Evolutionary conservation across 2,888 invertebrate genomes (phyloP).

Genomic region (Cryptophagus acutangulus): DNA sequence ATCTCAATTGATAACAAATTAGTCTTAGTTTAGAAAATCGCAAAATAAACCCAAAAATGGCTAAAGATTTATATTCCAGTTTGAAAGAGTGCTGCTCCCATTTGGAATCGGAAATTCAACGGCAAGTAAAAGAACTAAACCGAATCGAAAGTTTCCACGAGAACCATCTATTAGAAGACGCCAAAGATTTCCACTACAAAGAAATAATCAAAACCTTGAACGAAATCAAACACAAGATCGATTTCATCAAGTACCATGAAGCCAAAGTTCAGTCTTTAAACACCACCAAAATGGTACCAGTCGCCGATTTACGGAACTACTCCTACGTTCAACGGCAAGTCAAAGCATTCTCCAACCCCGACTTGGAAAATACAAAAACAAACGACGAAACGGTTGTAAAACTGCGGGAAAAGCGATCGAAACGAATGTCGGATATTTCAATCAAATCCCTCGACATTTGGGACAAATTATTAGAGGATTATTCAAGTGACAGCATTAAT

Average conservation of each 20-base stretch:
- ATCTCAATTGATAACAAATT: no score
- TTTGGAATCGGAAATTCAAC: no score
- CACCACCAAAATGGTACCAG: slow-evolving; percentile 13
- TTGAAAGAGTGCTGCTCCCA: no score
- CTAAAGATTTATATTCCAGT: no score
- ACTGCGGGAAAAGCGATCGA: slow-evolving; percentile 12
- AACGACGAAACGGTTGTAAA: not conserved
- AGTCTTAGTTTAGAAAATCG: no score
- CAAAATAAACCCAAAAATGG: no score
- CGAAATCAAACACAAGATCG: slow-evolving; percentile 26
- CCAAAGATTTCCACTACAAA: slow-evolving; percentile 31
- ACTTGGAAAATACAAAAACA: no score
- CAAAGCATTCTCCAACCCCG: slow-evolving; percentile 19
- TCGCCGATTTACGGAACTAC: slow-evolving; percentile 23
- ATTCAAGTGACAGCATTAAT: no score
- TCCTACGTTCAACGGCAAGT: slow-evolving; percentile 29
- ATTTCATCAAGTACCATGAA: slow-evolving; percentile 26
- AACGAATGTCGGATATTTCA: slow-evolving; percentile 24
- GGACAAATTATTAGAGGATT: slow-evolving; percentile 28
- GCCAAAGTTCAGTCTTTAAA: slow-evolving; percentile 21
- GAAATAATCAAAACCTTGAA: slow-evolving; percentile 27
- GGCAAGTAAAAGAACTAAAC: no score
- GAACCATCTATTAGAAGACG: slow-evolving; percentile 22
- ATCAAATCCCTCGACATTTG: slow-evolving; percentile 29
- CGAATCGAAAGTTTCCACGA: no score